Evolutionary conservation across 2,888 invertebrate species (phyloP).

Genomic region (Caenorhabditis japonica): DNA sequence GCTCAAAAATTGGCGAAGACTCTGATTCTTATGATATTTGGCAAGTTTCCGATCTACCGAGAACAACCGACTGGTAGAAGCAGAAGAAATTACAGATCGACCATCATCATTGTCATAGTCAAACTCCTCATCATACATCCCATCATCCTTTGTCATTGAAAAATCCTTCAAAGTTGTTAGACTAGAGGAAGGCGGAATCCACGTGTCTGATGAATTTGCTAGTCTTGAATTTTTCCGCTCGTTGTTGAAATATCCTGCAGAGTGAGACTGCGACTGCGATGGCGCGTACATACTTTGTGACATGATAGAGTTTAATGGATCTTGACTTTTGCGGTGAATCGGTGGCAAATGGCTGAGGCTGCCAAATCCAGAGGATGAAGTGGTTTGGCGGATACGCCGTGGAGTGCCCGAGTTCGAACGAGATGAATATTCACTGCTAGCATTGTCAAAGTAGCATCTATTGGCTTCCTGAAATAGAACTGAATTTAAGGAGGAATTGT

Average conservation of each 20-base stretch:
- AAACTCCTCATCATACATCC: constrained; percentile 27
- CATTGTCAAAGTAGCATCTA: constrained; percentile 40
- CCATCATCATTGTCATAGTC: constrained; percentile 55
- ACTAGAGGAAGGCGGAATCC: constrained; percentile 48
- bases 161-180: constrained; percentile 50
- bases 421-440: constrained; percentile 39
- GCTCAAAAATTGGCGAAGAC: constrained; percentile 43
- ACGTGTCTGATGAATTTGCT: constrained; percentile 41
- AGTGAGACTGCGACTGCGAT: too few species aligned
- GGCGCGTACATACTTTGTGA: constrained; percentile 60
- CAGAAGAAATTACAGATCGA: constrained; percentile 57
- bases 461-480: constrained; percentile 24
- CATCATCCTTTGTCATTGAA: constrained; percentile 40
- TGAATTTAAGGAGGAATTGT: background rate
- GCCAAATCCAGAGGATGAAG: constrained; percentile 57
- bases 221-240: constrained; percentile 13
- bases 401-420: constrained; percentile 42
- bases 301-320: constrained; percentile 50
- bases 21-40: constrained; percentile 29
- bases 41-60: constrained; percentile 27
- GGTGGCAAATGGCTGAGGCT: constrained; percentile 60
- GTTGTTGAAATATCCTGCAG: constrained; percentile 7
- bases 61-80: constrained; percentile 57
- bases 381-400: constrained; percentile 42
- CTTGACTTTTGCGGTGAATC: constrained; percentile 25